Percentiles rank a stretch among this genome's conserved stretches.
phyloP scores from a whole-genome alignment of 2,113 vertebrate genomes.

The Onychostoma macrolepis region DNA sequence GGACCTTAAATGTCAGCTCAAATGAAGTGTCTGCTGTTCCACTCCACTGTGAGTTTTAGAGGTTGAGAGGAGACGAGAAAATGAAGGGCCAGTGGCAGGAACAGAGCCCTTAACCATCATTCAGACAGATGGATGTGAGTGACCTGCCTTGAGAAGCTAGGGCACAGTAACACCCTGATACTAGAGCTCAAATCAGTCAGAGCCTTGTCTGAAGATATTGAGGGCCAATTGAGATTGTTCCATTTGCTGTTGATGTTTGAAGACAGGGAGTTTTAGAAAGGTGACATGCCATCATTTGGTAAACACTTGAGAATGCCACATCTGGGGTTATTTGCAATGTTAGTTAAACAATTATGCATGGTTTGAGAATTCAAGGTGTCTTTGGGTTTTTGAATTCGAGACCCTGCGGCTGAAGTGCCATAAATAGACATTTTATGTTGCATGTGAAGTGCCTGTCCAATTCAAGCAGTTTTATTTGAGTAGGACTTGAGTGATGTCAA shows the following conservation, averaged over 20 bases:
- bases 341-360: not conserved
- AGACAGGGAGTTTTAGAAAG: not conserved
- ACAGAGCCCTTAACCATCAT: conserved; percentile 34
- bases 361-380: conserved; percentile 15
- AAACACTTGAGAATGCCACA: not conserved
- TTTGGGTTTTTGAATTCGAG: not conserved
- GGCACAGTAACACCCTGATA: not conserved
- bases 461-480: not conserved
- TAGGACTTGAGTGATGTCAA: not conserved
- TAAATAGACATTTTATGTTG: not conserved
- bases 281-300: conserved; percentile 16
- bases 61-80: conserved; percentile 57
- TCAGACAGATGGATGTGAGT: conserved; percentile 34
- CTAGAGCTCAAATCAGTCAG: conserved; percentile 5
- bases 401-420: not conserved
- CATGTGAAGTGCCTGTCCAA: not conserved
- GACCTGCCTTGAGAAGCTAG: not conserved
- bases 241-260: not conserved
- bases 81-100: conserved; percentile 52
- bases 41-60: conserved; percentile 58
- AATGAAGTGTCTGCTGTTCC: conserved; percentile 50
- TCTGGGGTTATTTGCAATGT: not conserved
- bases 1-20: conserved; percentile 71
- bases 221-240: conserved; percentile 9
- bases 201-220: conserved; percentile 1